phyloP scores from a whole-genome alignment of 2,113 vertebrate species.

The Calyptommatus sinebrachiatus region DNA sequence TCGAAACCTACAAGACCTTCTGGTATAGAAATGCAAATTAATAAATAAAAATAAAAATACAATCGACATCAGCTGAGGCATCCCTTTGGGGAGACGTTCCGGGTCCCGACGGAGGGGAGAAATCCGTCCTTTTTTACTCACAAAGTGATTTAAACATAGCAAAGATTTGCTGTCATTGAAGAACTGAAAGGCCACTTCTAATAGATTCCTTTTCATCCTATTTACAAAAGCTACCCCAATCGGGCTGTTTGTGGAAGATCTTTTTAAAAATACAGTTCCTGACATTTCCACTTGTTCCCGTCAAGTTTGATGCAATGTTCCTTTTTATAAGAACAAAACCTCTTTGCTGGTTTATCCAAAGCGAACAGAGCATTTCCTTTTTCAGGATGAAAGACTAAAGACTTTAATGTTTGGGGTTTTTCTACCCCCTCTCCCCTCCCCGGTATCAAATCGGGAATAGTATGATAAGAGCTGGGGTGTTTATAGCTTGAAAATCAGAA shows the following conservation, averaged over 20 bases:
- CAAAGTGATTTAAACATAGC: not conserved
- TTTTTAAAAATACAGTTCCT: not conserved
- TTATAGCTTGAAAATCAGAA: not conserved
- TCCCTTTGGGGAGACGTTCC: not conserved
- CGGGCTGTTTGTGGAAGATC: not conserved
- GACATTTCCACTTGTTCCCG: not conserved
- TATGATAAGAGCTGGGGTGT: not conserved
- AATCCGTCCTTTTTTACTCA: not conserved
- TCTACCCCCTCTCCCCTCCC: not conserved
- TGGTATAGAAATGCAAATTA: no score
- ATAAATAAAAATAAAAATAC: no score
- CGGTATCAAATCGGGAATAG: not conserved
- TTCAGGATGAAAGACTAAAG: not conserved
- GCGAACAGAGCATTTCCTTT: not conserved
- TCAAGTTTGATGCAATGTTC: not conserved
- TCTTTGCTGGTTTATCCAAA: not conserved
- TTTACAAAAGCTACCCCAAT: not conserved
- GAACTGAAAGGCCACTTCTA: not conserved
- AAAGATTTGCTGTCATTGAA: no score
- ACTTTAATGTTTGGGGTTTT: not conserved
- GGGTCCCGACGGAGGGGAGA: not conserved
- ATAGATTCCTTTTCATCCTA: not conserved
- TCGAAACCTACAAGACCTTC: not conserved
- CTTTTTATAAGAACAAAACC: not conserved
- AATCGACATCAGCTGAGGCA: constrained; percentile 1